phyloP scores from a whole-genome alignment of 2,888 invertebrate species.

The Amblyjoppa fuscipennis region DNA sequence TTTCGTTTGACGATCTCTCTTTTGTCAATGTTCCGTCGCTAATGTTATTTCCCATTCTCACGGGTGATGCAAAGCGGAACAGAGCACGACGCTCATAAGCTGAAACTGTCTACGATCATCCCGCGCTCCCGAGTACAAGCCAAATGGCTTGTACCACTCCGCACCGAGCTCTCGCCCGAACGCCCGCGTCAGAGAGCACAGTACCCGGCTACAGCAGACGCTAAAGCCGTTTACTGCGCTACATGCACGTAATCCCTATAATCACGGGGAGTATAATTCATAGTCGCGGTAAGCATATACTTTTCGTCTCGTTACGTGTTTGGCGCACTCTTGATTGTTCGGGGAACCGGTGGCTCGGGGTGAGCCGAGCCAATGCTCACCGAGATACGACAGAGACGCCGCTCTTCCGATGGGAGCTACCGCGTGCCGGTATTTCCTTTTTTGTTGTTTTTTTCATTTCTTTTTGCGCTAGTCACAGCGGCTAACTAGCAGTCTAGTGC shows the following conservation, averaged over 20 bases:
- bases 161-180: constrained; percentile 32
- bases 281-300: constrained; percentile 76
- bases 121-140: constrained; percentile 26
- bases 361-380: constrained; percentile 48
- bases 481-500: constrained; percentile 5
- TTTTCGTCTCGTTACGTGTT: constrained; percentile 77
- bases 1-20: neutral
- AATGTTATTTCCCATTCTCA: constrained; percentile 24
- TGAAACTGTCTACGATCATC: constrained; percentile 36
- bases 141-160: constrained; percentile 23
- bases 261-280: constrained; percentile 80
- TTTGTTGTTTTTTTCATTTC: neutral
- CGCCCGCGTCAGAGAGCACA: constrained; percentile 51
- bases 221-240: constrained; percentile 74
- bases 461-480: neutral
- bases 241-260: constrained; percentile 80
- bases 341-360: constrained; percentile 63
- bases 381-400: constrained; percentile 21
- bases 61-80: constrained; percentile 34
- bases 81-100: neutral
- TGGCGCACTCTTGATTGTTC: constrained; percentile 71
- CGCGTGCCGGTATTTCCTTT: neutral
- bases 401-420: constrained; percentile 32
- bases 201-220: constrained; percentile 52
- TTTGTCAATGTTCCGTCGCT: neutral